These are phyloP conservation scores for Toxotes chatareus DNA, from an alignment of 2,113 vertebrate species.

Conservation along the genomic window DNA sequence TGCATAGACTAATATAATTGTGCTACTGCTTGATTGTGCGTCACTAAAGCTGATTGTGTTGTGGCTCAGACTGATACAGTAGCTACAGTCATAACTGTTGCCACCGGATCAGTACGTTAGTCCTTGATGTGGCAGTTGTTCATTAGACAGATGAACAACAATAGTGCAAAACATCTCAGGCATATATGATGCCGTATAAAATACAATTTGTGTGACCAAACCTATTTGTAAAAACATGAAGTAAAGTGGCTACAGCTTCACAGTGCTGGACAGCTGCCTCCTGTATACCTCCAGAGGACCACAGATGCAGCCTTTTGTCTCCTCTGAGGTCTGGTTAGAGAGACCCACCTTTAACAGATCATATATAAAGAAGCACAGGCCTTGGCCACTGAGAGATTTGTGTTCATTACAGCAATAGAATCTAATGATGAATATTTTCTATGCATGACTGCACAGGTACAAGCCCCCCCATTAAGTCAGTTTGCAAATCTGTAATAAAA, in stretches of 20 bases:
- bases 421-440: constrained; percentile 81
- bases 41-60: constrained; percentile 1
- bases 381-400: constrained; percentile 65
- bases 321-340: constrained; percentile 30
- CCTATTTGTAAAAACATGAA: constrained; percentile 26
- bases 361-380: constrained; percentile 45
- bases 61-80: constrained; percentile 3
- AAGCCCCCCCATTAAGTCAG: constrained; percentile 86
- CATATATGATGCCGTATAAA: constrained; percentile 37
- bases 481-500: constrained; percentile 92
- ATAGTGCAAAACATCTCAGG: constrained; percentile 6
- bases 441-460: constrained; percentile 81
- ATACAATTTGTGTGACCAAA: constrained; percentile 28
- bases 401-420: constrained; percentile 75
- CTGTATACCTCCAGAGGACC: constrained; percentile 13
- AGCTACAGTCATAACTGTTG: not conserved
- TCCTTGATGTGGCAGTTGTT: not conserved
- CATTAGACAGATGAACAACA: constrained; percentile 1
- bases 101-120: not conserved
- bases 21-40: not conserved
- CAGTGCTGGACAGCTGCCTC: not conserved
- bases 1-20: not conserved
- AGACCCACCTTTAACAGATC: constrained; percentile 55
- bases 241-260: constrained; percentile 39
- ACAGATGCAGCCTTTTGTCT: constrained; percentile 41